phyloP scores from a whole-genome alignment of 2,888 invertebrate genomes.

The Sminthurides aquaticus region DNA sequence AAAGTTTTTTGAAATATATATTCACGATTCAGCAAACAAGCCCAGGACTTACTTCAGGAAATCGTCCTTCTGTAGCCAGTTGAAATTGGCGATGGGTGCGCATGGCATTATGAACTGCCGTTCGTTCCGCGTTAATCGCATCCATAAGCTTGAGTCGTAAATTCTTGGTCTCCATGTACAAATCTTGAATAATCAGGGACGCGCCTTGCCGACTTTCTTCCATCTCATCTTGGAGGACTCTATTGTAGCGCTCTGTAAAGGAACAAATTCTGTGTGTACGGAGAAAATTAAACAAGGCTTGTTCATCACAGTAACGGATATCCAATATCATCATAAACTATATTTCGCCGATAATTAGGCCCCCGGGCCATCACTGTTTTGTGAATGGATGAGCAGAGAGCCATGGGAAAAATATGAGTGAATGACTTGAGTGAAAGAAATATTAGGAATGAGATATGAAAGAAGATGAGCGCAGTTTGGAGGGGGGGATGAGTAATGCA shows the following conservation, averaged over 20 bases:
- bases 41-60: conserved; percentile 27
- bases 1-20: not conserved
- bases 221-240: conserved; percentile 36
- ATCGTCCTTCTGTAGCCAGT: conserved; percentile 34
- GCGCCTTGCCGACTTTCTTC: conserved; percentile 38
- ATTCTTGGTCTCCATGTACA: conserved; percentile 34
- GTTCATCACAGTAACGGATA: no score
- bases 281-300: no score
- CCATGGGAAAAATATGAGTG: no score
- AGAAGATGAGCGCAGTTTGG: not conserved
- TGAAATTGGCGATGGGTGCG: conserved; percentile 40
- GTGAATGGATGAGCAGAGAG: no score
- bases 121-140: conserved; percentile 37
- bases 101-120: conserved; percentile 40
- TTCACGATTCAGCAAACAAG: not conserved
- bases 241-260: conserved; percentile 38
- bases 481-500: no score
- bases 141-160: conserved; percentile 34
- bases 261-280: no score
- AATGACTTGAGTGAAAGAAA: not conserved
- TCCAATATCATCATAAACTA: no score
- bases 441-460: not conserved
- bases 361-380: no score
- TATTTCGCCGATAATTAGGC: no score
- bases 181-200: conserved; percentile 32